Base-by-base conservation (phyloP, 2,888 invertebrate species). In the Aproaerema taeniolella region DNA sequence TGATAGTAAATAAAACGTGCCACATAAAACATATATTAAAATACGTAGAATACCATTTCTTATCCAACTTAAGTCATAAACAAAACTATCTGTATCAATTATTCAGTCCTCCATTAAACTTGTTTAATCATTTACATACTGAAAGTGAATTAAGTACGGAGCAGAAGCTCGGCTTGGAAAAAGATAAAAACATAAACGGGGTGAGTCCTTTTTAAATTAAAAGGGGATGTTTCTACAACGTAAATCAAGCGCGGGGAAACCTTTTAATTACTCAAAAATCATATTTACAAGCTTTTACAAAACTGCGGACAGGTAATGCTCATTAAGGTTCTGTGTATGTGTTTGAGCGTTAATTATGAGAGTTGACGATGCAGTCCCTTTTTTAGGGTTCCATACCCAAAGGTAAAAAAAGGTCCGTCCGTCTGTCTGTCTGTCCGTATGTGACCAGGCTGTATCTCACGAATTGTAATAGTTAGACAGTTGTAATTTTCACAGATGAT, bases 191-290 rank as follows among this genome's bases (percentile, higher is more conserved):
- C 15, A 33, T 33, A 17, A 14, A 12, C 16, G 11, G 10, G 36
- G 32, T 26, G 49, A 47, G 58, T 58, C 64, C 67, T 52, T 69
- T 66, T 53, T 61, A 63, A 67, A 68, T 71, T 67, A 66, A 73
- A 62, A 49, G 55, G 67, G 69, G 57, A 55, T 49, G 55, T 48
- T 64, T 64, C 59, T 54, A 59, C 56, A 57, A 50, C 57, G 59
- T 67, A 65, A 71, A 71, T 71, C 68, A 67, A 59, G 64, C 64
- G 55, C 20, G 49, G 45, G 71, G 55, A 67, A 71, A 66, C 67
- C 67, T 57, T 69, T 64, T 77, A 78, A 77, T 76, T 77, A 76
- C 78, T 76, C 61, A 63, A 71, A 74, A 70, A 75, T 68, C 67
- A 64, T 70, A 71, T 75, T 74, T 62, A 66, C 66, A 65, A 59